Conservation (phyloP, 2,888 invertebrate genomes). For the Tetrapedia diversipes region DNA sequence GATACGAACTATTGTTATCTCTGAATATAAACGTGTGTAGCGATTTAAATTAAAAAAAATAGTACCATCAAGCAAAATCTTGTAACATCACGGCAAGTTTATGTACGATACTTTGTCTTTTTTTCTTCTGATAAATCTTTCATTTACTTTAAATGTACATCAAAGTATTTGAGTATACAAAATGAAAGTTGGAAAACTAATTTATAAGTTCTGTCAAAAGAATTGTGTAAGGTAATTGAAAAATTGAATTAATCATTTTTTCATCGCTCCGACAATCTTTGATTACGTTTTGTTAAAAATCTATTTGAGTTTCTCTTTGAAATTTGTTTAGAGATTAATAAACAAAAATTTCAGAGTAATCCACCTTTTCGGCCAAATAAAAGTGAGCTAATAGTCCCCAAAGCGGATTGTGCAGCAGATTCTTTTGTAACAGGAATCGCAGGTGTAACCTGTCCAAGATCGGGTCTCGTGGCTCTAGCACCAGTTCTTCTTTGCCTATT, state of each 20-base stretch:
- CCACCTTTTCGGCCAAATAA: constrained; percentile 94
- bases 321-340: constrained; percentile 19
- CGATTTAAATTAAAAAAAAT: not conserved
- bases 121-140: not conserved
- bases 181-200: not conserved
- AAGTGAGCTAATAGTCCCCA: constrained; percentile 91
- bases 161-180: constrained; percentile 2
- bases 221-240: not conserved
- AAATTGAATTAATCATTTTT: constrained; percentile 26
- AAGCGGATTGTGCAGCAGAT: constrained; percentile 83
- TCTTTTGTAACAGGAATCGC: constrained; percentile 74
- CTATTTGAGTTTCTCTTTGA: not conserved
- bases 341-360: constrained; percentile 85
- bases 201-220: not conserved
- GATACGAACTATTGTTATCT: not conserved
- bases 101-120: not conserved
- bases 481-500: constrained; percentile 84
- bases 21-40: not conserved
- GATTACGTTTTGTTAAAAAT: constrained; percentile 7
- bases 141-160: not conserved
- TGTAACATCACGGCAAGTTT: constrained; percentile 1
- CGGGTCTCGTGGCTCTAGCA: constrained; percentile 85
- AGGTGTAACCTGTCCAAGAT: constrained; percentile 85
- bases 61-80: constrained; percentile 4
- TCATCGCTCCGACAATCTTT: constrained; percentile 45